Percentiles rank a stretch among this genome's conserved stretches.
phyloP scores from a whole-genome alignment of 2,113 vertebrate species.

The Dicrurus megarhynchus region DNA sequence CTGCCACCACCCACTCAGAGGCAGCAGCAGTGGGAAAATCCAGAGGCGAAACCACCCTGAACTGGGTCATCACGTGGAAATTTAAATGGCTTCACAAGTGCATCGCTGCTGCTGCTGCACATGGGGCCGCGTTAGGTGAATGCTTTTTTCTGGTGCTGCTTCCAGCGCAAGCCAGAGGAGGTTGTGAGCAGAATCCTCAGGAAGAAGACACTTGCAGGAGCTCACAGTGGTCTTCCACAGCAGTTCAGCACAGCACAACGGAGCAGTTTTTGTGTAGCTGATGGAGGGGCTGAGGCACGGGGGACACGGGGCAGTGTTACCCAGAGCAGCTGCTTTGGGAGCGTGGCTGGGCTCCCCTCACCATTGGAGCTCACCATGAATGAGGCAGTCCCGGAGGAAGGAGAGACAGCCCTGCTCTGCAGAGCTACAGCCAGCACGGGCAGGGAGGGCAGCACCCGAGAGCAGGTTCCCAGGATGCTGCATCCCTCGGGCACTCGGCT shows the following conservation, averaged over 20 bases:
- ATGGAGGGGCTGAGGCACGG: background rate
- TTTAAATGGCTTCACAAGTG: background rate
- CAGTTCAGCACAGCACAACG: rapidly evolving
- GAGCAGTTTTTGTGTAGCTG: rapidly evolving
- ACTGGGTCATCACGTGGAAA: constrained; percentile 4
- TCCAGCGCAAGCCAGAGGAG: background rate
- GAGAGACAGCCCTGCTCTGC: background rate
- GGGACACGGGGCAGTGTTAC: rapidly evolving
- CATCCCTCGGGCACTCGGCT: rapidly evolving
- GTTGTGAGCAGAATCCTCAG: background rate
- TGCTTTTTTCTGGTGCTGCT: background rate
- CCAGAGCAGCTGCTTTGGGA: background rate
- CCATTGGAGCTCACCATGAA: rapidly evolving
- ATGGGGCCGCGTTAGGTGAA: background rate
- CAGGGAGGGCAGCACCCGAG: rapidly evolving
- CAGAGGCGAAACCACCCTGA: background rate
- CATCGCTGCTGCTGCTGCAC: background rate
- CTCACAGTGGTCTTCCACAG: rapidly evolving
- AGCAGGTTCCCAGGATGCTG: background rate
- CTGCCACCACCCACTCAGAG: background rate
- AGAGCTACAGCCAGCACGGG: background rate
- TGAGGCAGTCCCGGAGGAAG: background rate
- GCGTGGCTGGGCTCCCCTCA: background rate
- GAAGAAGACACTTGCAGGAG: background rate
- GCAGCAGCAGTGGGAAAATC: background rate